Percentiles rank a stretch among this genome's conserved stretches.
Evolutionary conservation across 2,797 vertebrate genomes (phyloP).

Genomic region (Gymnoscopelus microlampas): DNA sequence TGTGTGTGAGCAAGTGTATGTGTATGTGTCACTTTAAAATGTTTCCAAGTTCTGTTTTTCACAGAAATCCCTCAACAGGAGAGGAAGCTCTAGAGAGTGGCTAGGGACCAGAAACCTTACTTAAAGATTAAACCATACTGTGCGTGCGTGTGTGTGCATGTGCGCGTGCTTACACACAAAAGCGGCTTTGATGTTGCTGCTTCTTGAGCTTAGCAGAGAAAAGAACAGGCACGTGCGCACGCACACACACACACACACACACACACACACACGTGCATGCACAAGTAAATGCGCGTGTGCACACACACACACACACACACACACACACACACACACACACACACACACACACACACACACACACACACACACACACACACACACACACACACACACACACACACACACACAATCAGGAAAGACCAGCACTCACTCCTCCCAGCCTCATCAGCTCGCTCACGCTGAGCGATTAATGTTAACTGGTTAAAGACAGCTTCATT

Average conservation of each 20-base stretch:
- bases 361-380: not conserved
- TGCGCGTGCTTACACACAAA: not conserved
- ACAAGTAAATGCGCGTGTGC: not conserved
- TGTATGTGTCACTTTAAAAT: constrained; percentile 38
- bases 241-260: not conserved
- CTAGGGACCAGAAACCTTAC: constrained; percentile 26
- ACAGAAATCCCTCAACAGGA: constrained; percentile 53
- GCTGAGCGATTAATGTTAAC: too few relatives aligned
- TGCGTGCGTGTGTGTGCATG: constrained; percentile 8
- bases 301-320: not conserved
- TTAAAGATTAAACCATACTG: not conserved
- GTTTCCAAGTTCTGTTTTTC: constrained; percentile 52
- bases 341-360: constrained; percentile 9
- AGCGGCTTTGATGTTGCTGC: constrained; percentile 39
- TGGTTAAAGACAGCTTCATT: too few relatives aligned
- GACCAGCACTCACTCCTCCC: too few relatives aligned
- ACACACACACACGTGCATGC: not conserved
- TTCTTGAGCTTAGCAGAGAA: constrained; percentile 19
- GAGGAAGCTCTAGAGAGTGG: constrained; percentile 42
- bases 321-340: not conserved
- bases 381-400: too few relatives aligned
- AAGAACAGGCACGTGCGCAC: not conserved
- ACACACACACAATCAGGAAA: too few relatives aligned
- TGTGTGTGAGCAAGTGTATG: too few relatives aligned
- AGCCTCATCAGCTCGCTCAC: too few relatives aligned